Percentiles rank a stretch among this genome's conserved stretches.
phyloP scores from a whole-genome alignment of 1,140 invertebrate species.

The Pectinophora gossypiella region DNA sequence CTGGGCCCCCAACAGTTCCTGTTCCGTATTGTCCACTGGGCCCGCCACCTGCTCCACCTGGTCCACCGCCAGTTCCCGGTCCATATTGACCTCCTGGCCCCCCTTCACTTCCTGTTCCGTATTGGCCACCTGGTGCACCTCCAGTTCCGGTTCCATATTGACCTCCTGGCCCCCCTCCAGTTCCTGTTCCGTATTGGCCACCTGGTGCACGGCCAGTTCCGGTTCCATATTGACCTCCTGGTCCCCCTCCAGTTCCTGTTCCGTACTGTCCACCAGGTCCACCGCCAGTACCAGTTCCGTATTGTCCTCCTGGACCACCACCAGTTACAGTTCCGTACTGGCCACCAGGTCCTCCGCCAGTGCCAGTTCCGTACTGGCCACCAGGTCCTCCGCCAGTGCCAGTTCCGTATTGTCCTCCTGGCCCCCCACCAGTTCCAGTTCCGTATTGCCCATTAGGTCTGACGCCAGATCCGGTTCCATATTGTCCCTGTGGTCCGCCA shows the following conservation, averaged over 20 bases:
- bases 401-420: slow-evolving; percentile 3
- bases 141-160: background rate
- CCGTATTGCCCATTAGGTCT: too few species aligned
- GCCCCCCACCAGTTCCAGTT: background rate
- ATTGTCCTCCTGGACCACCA: too few species aligned
- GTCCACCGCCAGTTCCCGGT: background rate
- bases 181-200: slow-evolving; percentile 6
- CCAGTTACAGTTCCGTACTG: slow-evolving; percentile 5
- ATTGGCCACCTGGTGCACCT: background rate
- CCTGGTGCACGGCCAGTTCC: background rate
- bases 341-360: background rate
- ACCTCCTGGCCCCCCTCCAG: slow-evolving; percentile 2
- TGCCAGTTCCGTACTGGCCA: background rate
- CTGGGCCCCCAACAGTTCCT: background rate
- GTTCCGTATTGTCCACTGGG: slow-evolving; percentile 10
- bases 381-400: too few species aligned
- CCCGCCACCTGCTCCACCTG: background rate
- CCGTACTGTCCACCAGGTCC: background rate
- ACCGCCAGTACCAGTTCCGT: background rate
- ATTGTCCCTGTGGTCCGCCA: background rate
- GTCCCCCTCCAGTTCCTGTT: background rate
- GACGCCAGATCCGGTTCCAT: background rate
- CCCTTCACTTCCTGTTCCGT: slow-evolving; percentile 11
- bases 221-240: too few species aligned
- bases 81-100: background rate